Base-by-base conservation (phyloP, 2,797 vertebrate species). In the Margarornis squamiger region DNA sequence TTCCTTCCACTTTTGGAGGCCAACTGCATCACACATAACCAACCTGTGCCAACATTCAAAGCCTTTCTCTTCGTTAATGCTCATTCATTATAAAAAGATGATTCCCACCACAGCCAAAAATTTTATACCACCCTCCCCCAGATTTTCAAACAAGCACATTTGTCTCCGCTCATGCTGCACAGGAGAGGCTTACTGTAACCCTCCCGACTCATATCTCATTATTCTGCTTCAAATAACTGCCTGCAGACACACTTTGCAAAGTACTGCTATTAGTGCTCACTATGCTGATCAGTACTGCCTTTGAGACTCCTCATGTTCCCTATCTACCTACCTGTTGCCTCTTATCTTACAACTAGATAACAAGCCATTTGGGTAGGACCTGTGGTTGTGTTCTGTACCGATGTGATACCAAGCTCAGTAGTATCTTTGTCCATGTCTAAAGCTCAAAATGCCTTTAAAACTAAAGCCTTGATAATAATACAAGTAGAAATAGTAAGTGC, bases 191-290 rank as follows among this genome's bases (percentile, higher is more conserved):
- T 76, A 58, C 52, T 72, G 26, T 52, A 82, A 68, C 43, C 9
- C 3, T 48, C 23, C 11, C 0, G 3, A 65, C 9, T 1, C 3
- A 12, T 7, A 48, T 7, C 18, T 87, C 13, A 2, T 12, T 36
- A 16, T 48, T 78, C 23, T 66, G 21, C 65, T 88, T 66, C 59
- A 68, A 55, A 78, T 41, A 38, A 36, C 48, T 58, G 62, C 48
- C 45, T 55, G 36, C 36, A 85, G 82, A 51, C 21, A 51, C 16
- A 17, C 14, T 22, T 38, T 62, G 27, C 27, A 19, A 71, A 78
- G 45, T n/a, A 71, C 6, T 34, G 67, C 6, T 61, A 54, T 23
- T 66, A 54, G 23, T 39, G 58, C 59, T 71, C 34, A 43, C 58
- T 36, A 3, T 48, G 36, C 16, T 51, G 36, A 71, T 13, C 16